A percentile compares a stretch with the other conserved stretches of the same genome.
Evolutionary conservation across 2,113 vertebrate species (phyloP).

Genomic region (Bubalus kerabau): DNA sequence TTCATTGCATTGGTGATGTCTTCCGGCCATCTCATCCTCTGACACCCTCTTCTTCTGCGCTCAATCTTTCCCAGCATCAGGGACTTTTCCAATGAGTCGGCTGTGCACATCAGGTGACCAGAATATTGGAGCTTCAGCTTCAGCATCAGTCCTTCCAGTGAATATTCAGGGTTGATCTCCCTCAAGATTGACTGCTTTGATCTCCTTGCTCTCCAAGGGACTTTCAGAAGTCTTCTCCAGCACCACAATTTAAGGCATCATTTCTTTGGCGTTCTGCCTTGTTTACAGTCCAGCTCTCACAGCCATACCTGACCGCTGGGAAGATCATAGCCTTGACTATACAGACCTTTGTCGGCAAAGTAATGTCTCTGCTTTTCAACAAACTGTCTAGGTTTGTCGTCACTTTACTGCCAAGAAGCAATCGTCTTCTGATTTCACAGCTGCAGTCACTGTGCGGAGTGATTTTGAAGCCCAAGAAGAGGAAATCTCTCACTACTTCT

Average conservation of each 20-base stretch:
- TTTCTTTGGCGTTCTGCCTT: neutral
- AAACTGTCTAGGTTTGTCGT: neutral
- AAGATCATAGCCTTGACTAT: neutral
- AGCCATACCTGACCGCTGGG: neutral
- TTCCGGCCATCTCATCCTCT: neutral
- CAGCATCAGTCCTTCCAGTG: neutral
- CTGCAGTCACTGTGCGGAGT: neutral
- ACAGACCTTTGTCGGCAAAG: neutral
- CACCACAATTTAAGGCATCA: neutral
- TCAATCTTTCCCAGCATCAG: neutral
- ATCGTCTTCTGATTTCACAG: neutral
- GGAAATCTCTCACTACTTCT: neutral
- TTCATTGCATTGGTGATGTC: neutral
- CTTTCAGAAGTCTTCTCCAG: neutral
- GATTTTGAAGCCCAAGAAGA: neutral
- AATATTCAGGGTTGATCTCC: neutral
- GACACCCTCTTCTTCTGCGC: neutral
- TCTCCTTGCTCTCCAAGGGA: neutral
- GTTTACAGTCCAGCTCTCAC: neutral
- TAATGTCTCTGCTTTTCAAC: neutral
- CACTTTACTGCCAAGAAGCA: neutral
- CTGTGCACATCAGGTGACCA: neutral
- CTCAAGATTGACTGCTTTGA: neutral
- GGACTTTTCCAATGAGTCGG: neutral
- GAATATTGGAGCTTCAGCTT: neutral